Evolutionary conservation across 30 jellyfish, hydroid and myxozoan genomes (phyloP), one percentile per base, ranked within the genome.

Genomic region (Hydractinia symbiolongicarpus): DNA sequence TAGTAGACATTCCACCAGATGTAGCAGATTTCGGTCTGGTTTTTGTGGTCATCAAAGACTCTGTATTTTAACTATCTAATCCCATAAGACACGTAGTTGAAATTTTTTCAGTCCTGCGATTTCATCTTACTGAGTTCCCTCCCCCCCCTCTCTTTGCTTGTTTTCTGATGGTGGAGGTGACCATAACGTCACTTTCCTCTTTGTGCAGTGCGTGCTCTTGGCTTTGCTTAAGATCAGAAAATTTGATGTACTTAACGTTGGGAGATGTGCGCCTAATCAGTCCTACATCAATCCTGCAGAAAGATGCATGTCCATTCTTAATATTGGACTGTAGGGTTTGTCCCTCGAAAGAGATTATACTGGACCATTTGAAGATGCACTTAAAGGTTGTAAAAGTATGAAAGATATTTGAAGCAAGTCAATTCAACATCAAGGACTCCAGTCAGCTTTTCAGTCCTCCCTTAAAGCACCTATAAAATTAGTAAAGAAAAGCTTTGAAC

Each of bases 81-180:
- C 80, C 85, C 20, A 53, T 79, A 51, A 13, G 86, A n/a, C 86
- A 79, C 82, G 76, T 79, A 50, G 79, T 79, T 7, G 86, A 56
- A 57, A 79, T 79, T 7, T 49, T 61, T 51, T 5, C 10, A 19
- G 86, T 79, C 66, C 66, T 56, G 20, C 66, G 79, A n/a, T n/a
- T n/a, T n/a, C n/a, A n/a, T n/a, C n/a, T n/a, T n/a, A n/a, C n/a
- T n/a, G n/a, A n/a, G n/a, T n/a, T n/a, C n/a, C n/a, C n/a, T n/a
- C n/a, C n/a, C n/a, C n/a, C 4, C 86, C 84, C 9, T 79, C 16
- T 62, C 69, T 79, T 17, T 49, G 16, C 5, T 15, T 79, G 53
- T 79, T 79, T 79, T 57, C 86, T 4, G 86, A 79, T 56, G 82
- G 86, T 57, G 86, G 86, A n/a, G 79, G 62, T 5, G 86, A 79